Base-by-base conservation (phyloP, 2,113 vertebrate species). In the Thalassarche chlororhynchos region DNA sequence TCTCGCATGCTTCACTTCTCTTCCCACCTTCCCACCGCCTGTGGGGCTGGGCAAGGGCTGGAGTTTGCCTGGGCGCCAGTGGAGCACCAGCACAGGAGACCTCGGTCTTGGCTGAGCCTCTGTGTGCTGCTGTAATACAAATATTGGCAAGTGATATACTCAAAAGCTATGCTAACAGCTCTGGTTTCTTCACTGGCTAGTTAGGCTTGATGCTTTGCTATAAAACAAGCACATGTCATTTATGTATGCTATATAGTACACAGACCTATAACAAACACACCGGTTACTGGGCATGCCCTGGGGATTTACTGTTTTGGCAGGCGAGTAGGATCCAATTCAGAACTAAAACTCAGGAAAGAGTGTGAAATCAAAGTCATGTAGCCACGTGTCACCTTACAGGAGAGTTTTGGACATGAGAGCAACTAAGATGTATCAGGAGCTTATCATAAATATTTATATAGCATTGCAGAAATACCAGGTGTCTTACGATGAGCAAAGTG, bases 21-120 rank as follows among this genome's bases (percentile, higher is more conserved):
- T 57, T 75, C n/a, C 34, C 49, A 31, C 14, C 36, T 76, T 80
- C 54, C 17, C 60, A 51, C 5, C 0, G 0, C 44, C 34, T 57
- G 11, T 46, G 25, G 47, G 46, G 55, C n/a, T 47, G 44, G 26
- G 8, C 12, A 34, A 89, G 14, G 36, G 25, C 32, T n/a, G 25
- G 32, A 68, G 10, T 87, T 65, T 64, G 8, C 60, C 17, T 26
- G 44, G 25, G 15, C 5, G 9, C 17, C 8, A 1, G 24, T 29
- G 54, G 58, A 87, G 36, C 10, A 36, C 13, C 31, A 26, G 15
- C 26, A 21, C 25, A 12, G 13, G 47, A 66, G 38, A 51, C 10
- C 17, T 42, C 0, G 0, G 9, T 82, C 57, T 60, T 54, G 34
- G 38, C 32, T 72, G 44, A 75, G 46, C 40, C 31, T 44, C 31